Evolutionary conservation across 1,140 invertebrate species (phyloP).

Genomic region (Cotesia vestalis): DNA sequence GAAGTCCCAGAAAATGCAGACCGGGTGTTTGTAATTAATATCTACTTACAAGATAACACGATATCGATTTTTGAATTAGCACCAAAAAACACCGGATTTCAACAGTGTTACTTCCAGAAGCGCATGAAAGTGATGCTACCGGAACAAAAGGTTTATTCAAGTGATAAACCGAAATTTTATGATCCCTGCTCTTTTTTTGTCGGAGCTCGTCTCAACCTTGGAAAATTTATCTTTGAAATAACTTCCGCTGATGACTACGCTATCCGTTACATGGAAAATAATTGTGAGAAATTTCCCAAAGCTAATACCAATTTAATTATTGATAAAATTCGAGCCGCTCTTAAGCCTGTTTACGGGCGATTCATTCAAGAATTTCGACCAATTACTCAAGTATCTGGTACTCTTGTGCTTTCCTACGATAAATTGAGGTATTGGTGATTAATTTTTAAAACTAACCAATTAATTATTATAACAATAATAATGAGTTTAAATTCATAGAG

Average conservation of each 20-base stretch:
- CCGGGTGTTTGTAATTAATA: constrained; percentile 82
- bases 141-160: constrained; percentile 74
- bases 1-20: constrained; percentile 74
- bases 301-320: constrained; percentile 75
- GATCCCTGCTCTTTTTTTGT: constrained; percentile 82
- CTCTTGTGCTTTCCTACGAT: constrained; percentile 64
- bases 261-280: constrained; percentile 86
- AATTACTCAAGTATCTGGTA: constrained; percentile 55
- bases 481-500: constrained; percentile 53
- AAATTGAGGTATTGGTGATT: constrained; percentile 66
- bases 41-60: constrained; percentile 85
- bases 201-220: constrained; percentile 78
- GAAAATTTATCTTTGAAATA: constrained; percentile 80
- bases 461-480: constrained; percentile 31
- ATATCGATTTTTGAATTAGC: constrained; percentile 82
- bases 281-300: constrained; percentile 77
- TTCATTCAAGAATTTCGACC: constrained; percentile 76
- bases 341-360: constrained; percentile 75
- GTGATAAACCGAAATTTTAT: constrained; percentile 77
- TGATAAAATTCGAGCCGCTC: constrained; percentile 72
- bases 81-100: constrained; percentile 76
- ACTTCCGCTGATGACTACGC: constrained; percentile 86
- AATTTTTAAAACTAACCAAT: constrained; percentile 14
- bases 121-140: constrained; percentile 75
- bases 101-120: constrained; percentile 77